Conservation (phyloP, 2,113 vertebrate genomes). For the Amblyopsis rosae region DNA sequence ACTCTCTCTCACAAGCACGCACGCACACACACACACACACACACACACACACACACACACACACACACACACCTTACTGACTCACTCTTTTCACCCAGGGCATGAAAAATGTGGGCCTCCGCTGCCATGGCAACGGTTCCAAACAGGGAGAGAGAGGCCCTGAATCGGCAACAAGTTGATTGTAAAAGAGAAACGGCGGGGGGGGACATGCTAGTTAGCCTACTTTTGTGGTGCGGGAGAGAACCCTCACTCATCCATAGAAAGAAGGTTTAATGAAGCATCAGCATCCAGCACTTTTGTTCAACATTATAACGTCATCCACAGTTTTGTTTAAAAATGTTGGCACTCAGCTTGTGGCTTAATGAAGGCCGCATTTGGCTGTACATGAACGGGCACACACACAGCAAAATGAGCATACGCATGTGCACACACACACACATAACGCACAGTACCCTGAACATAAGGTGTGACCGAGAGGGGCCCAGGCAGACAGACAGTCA, state of each 20-base stretch:
- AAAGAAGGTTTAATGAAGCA: slow-evolving; percentile 48
- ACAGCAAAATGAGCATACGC: neutral
- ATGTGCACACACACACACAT: neutral
- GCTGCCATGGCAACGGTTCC: slow-evolving; percentile 61
- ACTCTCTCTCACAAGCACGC: slow-evolving; percentile 20
- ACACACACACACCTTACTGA: slow-evolving; percentile 17
- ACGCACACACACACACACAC: slow-evolving; percentile 2
- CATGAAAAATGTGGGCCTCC: slow-evolving; percentile 64
- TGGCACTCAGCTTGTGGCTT: slow-evolving; percentile 37
- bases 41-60: slow-evolving; percentile 2
- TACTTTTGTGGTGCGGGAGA: neutral
- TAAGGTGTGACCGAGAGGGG: slow-evolving; percentile 64
- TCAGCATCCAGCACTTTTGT: slow-evolving; percentile 37
- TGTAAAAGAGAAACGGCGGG: slow-evolving; percentile 52
- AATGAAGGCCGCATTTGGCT: slow-evolving; percentile 39
- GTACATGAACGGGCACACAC: slow-evolving; percentile 18
- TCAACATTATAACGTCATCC: slow-evolving; percentile 29
- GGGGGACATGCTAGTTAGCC: neutral
- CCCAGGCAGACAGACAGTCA: slow-evolving; percentile 59
- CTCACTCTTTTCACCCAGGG: slow-evolving; percentile 6
- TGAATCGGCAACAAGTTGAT: slow-evolving; percentile 67
- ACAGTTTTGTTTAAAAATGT: slow-evolving; percentile 21
- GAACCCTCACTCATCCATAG: slow-evolving; percentile 31
- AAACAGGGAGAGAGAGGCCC: slow-evolving; percentile 64
- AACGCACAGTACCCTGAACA: slow-evolving; percentile 28